Percentiles rank a stretch among this genome's conserved stretches.
phyloP scores from a whole-genome alignment of 2,797 vertebrate species.

The Poecilia velifera region DNA sequence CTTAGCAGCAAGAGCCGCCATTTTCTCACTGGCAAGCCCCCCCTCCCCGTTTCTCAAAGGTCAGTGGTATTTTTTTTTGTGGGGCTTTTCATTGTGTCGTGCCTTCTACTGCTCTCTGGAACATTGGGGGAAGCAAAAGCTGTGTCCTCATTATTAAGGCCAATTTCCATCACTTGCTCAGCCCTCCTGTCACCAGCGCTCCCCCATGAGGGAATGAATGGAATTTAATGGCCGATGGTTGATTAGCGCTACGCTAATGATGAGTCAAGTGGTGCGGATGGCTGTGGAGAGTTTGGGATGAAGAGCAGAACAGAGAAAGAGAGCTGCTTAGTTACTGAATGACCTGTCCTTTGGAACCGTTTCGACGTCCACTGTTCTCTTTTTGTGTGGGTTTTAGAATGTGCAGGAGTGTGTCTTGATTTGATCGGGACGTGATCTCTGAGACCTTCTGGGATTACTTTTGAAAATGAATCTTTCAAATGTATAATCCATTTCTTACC shows the following conservation, averaged over 20 bases:
- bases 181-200: slow-evolving; percentile 41
- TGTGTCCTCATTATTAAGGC: slow-evolving; percentile 59
- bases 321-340: slow-evolving; percentile 6
- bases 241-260: slow-evolving; percentile 63
- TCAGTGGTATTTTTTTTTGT: slow-evolving; percentile 38
- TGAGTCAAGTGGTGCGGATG: slow-evolving; percentile 38
- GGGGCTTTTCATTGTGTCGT: slow-evolving; percentile 1
- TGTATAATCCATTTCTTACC: background rate
- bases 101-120: slow-evolving; percentile 17
- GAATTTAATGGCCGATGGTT: slow-evolving; percentile 61
- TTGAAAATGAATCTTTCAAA: background rate
- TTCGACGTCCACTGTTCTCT: background rate
- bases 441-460: background rate
- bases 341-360: background rate
- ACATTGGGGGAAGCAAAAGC: slow-evolving; percentile 29
- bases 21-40: slow-evolving; percentile 49
- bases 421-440: background rate
- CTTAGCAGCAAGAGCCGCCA: slow-evolving; percentile 40
- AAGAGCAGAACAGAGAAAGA: slow-evolving; percentile 30
- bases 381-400: background rate
- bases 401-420: background rate
- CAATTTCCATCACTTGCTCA: slow-evolving; percentile 64
- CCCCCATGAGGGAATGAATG: slow-evolving; percentile 28
- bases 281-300: slow-evolving; percentile 32
- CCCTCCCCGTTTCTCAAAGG: slow-evolving; percentile 53